Evolutionary conservation across 2,113 vertebrate genomes (phyloP), one percentile per base, ranked within the genome.

Genomic region (Xiphophorus hellerii): DNA sequence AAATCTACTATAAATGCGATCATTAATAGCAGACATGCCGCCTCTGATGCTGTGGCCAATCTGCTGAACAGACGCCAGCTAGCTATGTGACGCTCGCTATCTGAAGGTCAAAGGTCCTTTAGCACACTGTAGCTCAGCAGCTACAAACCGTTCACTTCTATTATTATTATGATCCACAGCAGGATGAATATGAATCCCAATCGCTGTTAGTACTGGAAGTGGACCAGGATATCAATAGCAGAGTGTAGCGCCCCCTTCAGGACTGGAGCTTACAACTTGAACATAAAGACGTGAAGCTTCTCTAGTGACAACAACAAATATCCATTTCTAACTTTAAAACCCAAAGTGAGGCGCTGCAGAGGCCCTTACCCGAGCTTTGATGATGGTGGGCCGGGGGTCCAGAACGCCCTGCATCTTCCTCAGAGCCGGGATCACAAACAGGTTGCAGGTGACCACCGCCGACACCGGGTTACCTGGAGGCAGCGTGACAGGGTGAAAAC

Each of bases 361-460:
- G 44, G 5, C 22, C 62, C 39, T 79, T 95, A 99, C 98, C 96
- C 97, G 97, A 91, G 98, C 98, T 97, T 99, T 99, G 93, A 99
- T 99, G 86, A 99, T 99, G 62, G 98, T 99, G 76, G 98, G 97
- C 80, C 98, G 94, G 87, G 98, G 97, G 92, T 99, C 98, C 93
- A 99, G 89, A 87, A 99, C 98, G 79, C 98, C 98, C 89, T 99
- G 98, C 98, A 99, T 99, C 91, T 99, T 99, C 93, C 98, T 96
- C 92, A 99, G 93, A 69, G 98, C 98, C 73, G 98, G 98, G 91
- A 99, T 98, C 88, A 99, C 98, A 91, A 99, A 99, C 89, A 99
- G 97, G 92, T 99, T 99, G 94, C 98, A 99, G 79, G 97, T 99
- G 87, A 99, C 98, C 63, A 99, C 98, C 48, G 98, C 98, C 74